These are phyloP conservation scores for Apostichopus parvimensis DNA, from an alignment of 35 echinoderm and acorn worm genomes.

Conservation along the genomic window DNA sequence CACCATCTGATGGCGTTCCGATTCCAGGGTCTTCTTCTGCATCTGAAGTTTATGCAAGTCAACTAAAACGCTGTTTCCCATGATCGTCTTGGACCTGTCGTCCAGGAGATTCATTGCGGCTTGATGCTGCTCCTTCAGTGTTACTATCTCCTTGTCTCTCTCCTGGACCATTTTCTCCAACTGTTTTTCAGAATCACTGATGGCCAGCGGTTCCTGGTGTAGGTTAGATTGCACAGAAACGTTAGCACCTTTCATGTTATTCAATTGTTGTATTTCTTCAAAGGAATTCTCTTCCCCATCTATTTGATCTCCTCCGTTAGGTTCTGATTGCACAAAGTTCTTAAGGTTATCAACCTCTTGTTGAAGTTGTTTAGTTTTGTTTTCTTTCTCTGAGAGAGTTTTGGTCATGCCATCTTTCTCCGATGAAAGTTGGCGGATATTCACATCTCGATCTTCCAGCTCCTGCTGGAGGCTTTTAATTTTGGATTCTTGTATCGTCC, in stretches of 20 bases:
- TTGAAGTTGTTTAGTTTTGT: conserved; percentile 61
- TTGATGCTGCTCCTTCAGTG: conserved; percentile 75
- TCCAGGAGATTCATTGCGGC: conserved; percentile 64
- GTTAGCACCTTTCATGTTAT: conserved; percentile 21
- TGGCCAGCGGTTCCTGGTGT: conserved; percentile 44
- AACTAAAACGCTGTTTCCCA: conserved; percentile 77
- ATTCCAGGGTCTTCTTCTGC: conserved; percentile 84
- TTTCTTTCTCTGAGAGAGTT: conserved; percentile 55
- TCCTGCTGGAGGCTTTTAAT: conserved; percentile 24
- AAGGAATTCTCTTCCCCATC: conserved; percentile 10
- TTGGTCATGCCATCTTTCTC: conserved; percentile 41
- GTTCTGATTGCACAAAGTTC: conserved; percentile 52
- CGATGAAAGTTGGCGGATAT: conserved; percentile 46
- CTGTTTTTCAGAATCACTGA: conserved; percentile 95
- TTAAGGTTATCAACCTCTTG: conserved; percentile 55
- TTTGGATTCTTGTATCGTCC: conserved; percentile 28
- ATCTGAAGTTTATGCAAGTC: conserved; percentile 90
- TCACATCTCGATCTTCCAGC: conserved; percentile 24
- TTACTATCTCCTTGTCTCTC: conserved; percentile 74
- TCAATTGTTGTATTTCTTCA: conserved; percentile 22
- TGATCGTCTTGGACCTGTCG: conserved; percentile 71
- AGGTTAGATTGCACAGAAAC: conserved; percentile 52
- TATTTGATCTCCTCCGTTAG: conserved; percentile 60
- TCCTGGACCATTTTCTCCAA: conserved; percentile 89
- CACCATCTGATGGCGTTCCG: conserved; percentile 96